Conservation (phyloP, 2,113 vertebrate species). For the Cairina moschata region DNA sequence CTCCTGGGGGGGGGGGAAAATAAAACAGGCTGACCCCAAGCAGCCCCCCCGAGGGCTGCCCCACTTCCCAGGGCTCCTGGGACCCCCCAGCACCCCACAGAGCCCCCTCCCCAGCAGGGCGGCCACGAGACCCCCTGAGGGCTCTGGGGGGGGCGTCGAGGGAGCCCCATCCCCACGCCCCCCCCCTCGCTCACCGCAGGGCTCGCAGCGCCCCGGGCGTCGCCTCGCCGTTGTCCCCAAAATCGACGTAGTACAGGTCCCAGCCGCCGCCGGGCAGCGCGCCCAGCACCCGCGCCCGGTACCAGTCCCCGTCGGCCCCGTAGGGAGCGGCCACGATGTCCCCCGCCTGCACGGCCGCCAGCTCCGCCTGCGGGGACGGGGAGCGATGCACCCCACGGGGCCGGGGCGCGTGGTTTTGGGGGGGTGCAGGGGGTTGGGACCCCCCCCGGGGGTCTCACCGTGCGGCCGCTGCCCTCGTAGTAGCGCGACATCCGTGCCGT, state of each 20-base stretch:
- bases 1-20: slow-evolving; percentile 74
- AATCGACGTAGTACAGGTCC: slow-evolving; percentile 91
- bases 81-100: background rate
- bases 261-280: slow-evolving; percentile 77
- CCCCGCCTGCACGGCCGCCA: slow-evolving; percentile 73
- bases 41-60: rapidly evolving
- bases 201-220: slow-evolving; percentile 71
- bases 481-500: slow-evolving; percentile 85
- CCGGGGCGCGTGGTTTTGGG: too few species aligned
- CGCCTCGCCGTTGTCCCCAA: slow-evolving; percentile 86
- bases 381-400: rapidly evolving
- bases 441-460: slow-evolving; percentile 60
- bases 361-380: slow-evolving; percentile 68
- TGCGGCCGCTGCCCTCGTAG: slow-evolving; percentile 66
- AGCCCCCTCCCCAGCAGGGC: rapidly evolving
- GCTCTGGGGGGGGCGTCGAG: rapidly evolving
- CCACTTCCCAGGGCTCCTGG: rapidly evolving
- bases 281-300: slow-evolving; percentile 85
- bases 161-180: background rate
- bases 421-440: rapidly evolving
- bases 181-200: slow-evolving; percentile 80
- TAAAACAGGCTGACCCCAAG: rapidly evolving
- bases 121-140: rapidly evolving
- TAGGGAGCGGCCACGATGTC: slow-evolving; percentile 90
- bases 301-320: slow-evolving; percentile 78